These are phyloP conservation scores for Eulimnadia texana DNA, from an alignment of 1,140 invertebrate genomes.

Conservation along the genomic window DNA sequence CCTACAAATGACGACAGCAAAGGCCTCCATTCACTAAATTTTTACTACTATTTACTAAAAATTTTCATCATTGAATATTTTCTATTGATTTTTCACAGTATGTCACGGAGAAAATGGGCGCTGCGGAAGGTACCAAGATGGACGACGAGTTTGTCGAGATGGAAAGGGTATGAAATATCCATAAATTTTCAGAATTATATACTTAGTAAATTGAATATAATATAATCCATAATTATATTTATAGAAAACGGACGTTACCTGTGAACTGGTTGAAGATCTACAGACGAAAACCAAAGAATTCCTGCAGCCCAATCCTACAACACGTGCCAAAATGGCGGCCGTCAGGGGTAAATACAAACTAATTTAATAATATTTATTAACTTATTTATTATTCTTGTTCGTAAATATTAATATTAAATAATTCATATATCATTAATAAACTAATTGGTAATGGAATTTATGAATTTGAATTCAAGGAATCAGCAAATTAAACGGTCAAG, in stretches of 20 bases:
- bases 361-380: slow-evolving; percentile 73
- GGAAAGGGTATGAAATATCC: slow-evolving; percentile 72
- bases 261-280: slow-evolving; percentile 87
- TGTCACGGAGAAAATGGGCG: slow-evolving; percentile 99
- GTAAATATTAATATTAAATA: too few species aligned
- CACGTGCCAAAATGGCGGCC: slow-evolving; percentile 85
- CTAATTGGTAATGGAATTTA: slow-evolving; percentile 37
- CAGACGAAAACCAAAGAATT: slow-evolving; percentile 96
- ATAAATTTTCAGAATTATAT: too few species aligned
- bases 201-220: background rate
- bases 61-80: too few species aligned
- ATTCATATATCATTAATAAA: too few species aligned
- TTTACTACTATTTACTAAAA: too few species aligned
- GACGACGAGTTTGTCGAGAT: slow-evolving; percentile 97
- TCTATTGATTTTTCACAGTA: slow-evolving; percentile 46
- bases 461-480: slow-evolving; percentile 27
- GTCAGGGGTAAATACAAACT: slow-evolving; percentile 80
- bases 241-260: slow-evolving; percentile 91
- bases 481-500: slow-evolving; percentile 43
- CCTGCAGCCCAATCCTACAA: slow-evolving; percentile 95
- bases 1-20: background rate
- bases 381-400: too few species aligned
- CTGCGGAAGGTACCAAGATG: slow-evolving; percentile 96
- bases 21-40: too few species aligned
- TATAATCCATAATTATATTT: slow-evolving; percentile 14